These are phyloP conservation scores for Ceryle rudis DNA, from an alignment of 2,797 vertebrate species.

Conservation along the genomic window DNA sequence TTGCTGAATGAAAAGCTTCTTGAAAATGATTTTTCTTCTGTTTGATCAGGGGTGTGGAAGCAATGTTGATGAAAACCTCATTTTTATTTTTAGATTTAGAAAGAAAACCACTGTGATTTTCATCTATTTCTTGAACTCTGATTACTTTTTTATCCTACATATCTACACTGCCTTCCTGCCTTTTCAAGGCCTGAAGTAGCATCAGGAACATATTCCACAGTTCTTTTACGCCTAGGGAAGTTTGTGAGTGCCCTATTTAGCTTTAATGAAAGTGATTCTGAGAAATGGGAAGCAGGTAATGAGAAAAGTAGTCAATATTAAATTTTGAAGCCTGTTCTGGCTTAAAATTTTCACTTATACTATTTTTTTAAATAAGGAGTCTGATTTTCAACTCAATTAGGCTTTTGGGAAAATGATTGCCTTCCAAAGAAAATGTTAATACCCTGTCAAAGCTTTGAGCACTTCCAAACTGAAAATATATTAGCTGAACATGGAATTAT, in stretches of 20 bases:
- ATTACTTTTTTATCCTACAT: neutral
- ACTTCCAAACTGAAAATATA: conserved; percentile 64
- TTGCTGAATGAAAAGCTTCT: conserved; percentile 14
- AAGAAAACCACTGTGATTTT: neutral
- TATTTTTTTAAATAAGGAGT: conserved; percentile 31
- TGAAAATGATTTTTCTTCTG: neutral
- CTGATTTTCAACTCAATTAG: conserved; percentile 53
- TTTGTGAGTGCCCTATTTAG: neutral
- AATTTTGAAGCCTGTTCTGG: conserved; percentile 23
- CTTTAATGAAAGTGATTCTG: neutral
- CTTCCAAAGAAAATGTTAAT: conserved; percentile 71
- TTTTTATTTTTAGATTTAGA: neutral
- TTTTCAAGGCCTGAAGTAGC: neutral
- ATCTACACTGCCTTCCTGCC: neutral
- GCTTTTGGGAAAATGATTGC: conserved; percentile 61
- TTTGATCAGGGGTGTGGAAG: neutral
- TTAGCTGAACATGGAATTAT: conserved; percentile 61
- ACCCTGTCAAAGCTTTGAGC: conserved; percentile 47
- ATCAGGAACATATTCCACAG: neutral
- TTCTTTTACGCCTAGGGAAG: neutral
- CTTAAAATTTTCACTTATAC: conserved; percentile 23
- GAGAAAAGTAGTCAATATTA: conserved; percentile 4
- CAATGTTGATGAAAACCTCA: neutral
- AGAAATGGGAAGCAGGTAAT: neutral
- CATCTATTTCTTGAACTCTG: neutral